phyloP scores from a whole-genome alignment of 2,888 invertebrate genomes.

The Chironomus tentans region DNA sequence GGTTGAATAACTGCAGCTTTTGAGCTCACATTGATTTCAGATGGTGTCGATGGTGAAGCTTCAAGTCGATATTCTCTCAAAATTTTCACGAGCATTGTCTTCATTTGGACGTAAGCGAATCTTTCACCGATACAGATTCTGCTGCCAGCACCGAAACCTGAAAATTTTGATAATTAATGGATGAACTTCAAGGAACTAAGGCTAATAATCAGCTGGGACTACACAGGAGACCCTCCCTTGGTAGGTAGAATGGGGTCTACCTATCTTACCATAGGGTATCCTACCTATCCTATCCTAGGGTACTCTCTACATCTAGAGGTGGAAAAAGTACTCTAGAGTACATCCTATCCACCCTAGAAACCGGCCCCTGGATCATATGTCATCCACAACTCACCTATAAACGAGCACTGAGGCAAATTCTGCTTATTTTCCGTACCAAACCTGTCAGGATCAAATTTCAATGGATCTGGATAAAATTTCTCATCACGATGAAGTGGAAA shows the following conservation, averaged over 20 bases:
- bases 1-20: conserved; percentile 38
- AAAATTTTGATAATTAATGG: not conserved
- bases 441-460: conserved; percentile 30
- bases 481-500: conserved; percentile 38
- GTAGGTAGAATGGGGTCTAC: too few species aligned
- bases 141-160: conserved; percentile 28
- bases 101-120: conserved; percentile 38
- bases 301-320: too few species aligned
- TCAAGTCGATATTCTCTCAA: conserved; percentile 38
- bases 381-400: conserved; percentile 32
- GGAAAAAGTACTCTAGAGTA: too few species aligned
- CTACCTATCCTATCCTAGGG: too few species aligned
- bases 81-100: conserved; percentile 39
- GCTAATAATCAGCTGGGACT: too few species aligned
- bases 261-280: too few species aligned
- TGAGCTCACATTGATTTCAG: conserved; percentile 35
- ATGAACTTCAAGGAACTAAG: too few species aligned
- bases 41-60: conserved; percentile 34
- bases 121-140: conserved; percentile 40
- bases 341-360: too few species aligned
- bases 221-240: too few species aligned
- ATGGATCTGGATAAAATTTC: not conserved
- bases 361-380: too few species aligned
- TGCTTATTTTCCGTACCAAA: conserved; percentile 38
- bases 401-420: conserved; percentile 37